Conservation (phyloP, 2,113 vertebrate species). For the Nothoprocta pentlandii region DNA sequence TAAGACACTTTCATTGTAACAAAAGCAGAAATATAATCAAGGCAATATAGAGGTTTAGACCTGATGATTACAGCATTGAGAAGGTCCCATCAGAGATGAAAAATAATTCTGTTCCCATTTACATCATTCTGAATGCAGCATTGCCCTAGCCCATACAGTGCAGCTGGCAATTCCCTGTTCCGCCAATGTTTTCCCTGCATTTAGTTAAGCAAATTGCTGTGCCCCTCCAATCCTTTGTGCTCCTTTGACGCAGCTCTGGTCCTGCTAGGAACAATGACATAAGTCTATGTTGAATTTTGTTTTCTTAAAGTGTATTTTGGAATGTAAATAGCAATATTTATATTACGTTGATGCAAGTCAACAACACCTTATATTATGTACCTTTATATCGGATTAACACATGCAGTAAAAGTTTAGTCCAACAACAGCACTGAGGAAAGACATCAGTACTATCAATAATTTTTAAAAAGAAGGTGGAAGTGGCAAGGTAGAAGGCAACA, state of each 20-base stretch:
- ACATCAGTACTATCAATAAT: neutral
- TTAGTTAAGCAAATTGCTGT: neutral
- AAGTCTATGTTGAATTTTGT: neutral
- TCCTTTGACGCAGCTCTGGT: neutral
- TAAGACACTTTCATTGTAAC: rapidly evolving
- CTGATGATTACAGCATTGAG: rapidly evolving
- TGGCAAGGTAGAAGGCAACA: neutral
- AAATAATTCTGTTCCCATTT: neutral
- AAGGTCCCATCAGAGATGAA: neutral
- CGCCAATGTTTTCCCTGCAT: neutral
- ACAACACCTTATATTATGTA: too few relatives aligned
- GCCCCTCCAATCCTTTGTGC: neutral
- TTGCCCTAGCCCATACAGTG: rapidly evolving
- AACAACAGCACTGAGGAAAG: neutral
- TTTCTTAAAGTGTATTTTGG: too few relatives aligned
- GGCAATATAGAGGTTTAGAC: neutral
- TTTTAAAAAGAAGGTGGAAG: neutral
- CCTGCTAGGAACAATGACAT: neutral
- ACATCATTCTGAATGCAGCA: neutral
- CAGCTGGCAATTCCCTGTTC: neutral
- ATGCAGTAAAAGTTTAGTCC: neutral
- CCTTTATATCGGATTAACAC: neutral
- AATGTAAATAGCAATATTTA: too few relatives aligned
- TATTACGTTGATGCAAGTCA: too few relatives aligned
- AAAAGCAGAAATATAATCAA: neutral